Evolutionary conservation across 1,140 invertebrate species (phyloP).

Genomic region (Trichonephila clavata): DNA sequence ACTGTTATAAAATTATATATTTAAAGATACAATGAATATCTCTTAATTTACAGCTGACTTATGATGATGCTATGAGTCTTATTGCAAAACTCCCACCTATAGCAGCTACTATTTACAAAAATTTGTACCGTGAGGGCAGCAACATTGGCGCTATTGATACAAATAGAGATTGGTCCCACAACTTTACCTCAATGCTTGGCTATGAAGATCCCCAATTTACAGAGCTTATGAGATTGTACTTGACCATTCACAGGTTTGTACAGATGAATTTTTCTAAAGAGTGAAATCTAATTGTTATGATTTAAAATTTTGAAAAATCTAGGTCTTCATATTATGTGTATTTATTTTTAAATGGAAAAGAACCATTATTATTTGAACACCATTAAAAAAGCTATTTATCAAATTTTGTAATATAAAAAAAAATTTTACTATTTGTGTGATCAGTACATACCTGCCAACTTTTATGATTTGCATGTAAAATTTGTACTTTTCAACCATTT

Average conservation of each 20-base stretch:
- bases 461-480: too few relatives aligned
- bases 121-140: constrained; percentile 84
- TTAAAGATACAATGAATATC: neutral
- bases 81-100: constrained; percentile 85
- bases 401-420: too few relatives aligned
- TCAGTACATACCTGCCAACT: too few relatives aligned
- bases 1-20: too few relatives aligned
- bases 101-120: constrained; percentile 85
- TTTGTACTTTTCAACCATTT: too few relatives aligned
- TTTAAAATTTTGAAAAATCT: too few relatives aligned
- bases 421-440: too few relatives aligned
- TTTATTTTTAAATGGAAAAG: too few relatives aligned
- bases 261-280: neutral
- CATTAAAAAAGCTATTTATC: too few relatives aligned
- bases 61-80: constrained; percentile 85
- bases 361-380: too few relatives aligned
- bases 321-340: too few relatives aligned
- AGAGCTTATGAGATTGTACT: constrained; percentile 84
- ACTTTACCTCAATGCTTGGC: constrained; percentile 84
- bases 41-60: constrained; percentile 80
- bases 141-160: constrained; percentile 83
- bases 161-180: constrained; percentile 84
- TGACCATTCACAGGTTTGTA: constrained; percentile 84
- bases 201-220: constrained; percentile 83
- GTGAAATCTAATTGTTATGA: too few relatives aligned